Base-by-base conservation (phyloP, 2,888 invertebrate species). In the Pheosia tremula region DNA sequence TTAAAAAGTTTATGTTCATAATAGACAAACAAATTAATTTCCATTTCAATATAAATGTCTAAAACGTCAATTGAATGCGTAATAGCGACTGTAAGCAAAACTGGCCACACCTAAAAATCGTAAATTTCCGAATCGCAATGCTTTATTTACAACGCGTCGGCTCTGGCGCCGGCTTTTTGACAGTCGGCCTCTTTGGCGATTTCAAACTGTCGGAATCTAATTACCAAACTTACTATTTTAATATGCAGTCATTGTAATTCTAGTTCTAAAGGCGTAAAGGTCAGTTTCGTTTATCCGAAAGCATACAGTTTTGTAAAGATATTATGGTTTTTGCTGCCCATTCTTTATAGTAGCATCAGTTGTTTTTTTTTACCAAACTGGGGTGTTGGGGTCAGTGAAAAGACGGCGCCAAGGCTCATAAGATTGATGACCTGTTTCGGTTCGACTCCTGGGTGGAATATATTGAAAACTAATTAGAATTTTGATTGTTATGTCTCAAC, bases 201-300 rank as follows among this genome's bases (percentile, higher is more conserved):
- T 85, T 85, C 88, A 83, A 89, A 84, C 90, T 91, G 91, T 90
- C 91, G 88, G 91, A 92, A 92, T 92, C 90, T 91, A 91, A 93
- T 93, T 92, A 92, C 86, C 82, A 85, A 84, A 80, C 73, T 78
- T 74, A 74, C 66, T 61, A 67, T 64, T 64, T 66, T 62, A 64
- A 69, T 73, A 63, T 78, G 56, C 82, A 54, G 56, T 57, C 56
- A 47, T 13, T 53, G 43, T 61, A 67, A 63, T 64, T 63, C 66
- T 86, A 79, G 72, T 47, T 10, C 45, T 45, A 60, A 56, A n/a
- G 8, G 0, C 0, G 57, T 80, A 83, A 71, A 74, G 82, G 63
- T 68, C 61, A 74, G 57, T 77, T 75, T 82, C 13, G 72, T 59
- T 64, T 71, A 63, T 45, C 59, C 10, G 4, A 58, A 24, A 47